Base-by-base conservation (phyloP, 1,140 invertebrate species). In the Sweltsa coloradensis region DNA sequence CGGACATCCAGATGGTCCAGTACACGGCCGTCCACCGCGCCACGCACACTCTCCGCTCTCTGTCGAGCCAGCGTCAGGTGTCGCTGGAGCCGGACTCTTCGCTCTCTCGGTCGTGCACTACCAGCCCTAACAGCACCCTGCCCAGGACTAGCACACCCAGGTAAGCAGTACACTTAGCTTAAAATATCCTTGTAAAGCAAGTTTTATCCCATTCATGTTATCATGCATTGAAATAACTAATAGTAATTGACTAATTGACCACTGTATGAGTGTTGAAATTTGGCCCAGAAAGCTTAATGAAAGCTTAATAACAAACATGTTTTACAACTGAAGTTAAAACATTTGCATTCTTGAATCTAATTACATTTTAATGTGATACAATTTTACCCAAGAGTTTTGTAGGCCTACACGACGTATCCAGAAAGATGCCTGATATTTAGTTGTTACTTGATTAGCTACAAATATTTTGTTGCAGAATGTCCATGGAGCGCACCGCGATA, bases 11-110 rank as follows among this genome's bases (percentile, higher is more conserved):
- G 43, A 55, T 64, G 55, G 55, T 60, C 3, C 60, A 60, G 47
- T 62, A 64, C 41, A 54, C 58, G 36, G 58, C 60, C 21, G 55
- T 61, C 6, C 58, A 64, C 11, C 47, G 58, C 41, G 60, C 58
- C 18, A 57, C 53, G 9, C 51, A 54, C 31, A 61, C 57, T 45
- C 45, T 64, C 4, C 51, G 59, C 18, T 56, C 54, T 24, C 34
- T 62, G 24, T 59, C 57, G 25, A 51, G 47, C 14, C 52, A 51
- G 19, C 43, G 57, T 11, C 47, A 39, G 45, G 45, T 46, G 7
- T n/a, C n/a, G n/a, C 21, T n/a, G n/a, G 29, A 39, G 9, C 18
- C 45, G 18, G 16, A 22, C 46, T 39, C 5, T 47, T 39, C 14
- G 36, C 34, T 54, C 1, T 51, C 54, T 21, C 50, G 50, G 13